Conservation (phyloP, 2,113 vertebrate species). For the Heterocephalus glaber region DNA sequence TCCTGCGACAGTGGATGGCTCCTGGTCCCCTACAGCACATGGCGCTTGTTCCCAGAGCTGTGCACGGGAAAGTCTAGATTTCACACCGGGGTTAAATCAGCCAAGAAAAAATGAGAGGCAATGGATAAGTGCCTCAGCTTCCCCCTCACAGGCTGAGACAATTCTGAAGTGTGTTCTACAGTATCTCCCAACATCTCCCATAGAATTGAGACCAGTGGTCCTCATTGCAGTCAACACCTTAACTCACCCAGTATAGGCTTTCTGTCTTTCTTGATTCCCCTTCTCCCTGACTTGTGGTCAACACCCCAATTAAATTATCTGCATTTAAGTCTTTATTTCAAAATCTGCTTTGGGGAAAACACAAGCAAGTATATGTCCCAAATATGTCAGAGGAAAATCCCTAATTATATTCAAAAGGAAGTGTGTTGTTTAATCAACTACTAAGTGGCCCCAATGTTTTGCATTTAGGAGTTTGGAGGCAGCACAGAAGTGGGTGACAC, state of each 20-base stretch:
- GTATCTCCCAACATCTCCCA: background rate
- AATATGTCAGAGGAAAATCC: background rate
- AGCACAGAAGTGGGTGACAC: background rate
- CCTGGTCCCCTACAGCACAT: background rate
- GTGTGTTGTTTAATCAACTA: background rate
- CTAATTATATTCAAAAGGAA: slow-evolving; percentile 8
- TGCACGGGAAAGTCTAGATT: background rate
- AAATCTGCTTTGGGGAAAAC: background rate
- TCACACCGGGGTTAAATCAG: background rate
- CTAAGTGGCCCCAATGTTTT: background rate
- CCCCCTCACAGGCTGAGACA: background rate
- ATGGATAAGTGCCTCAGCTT: background rate
- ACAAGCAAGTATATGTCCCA: background rate
- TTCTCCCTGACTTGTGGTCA: background rate
- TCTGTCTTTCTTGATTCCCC: background rate
- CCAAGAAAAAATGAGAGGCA: background rate
- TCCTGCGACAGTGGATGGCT: background rate
- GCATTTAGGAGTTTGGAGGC: background rate
- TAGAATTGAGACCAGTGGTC: background rate
- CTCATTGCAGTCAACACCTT: background rate
- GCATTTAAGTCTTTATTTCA: background rate
- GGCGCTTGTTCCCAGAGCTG: background rate
- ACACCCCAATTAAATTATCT: background rate
- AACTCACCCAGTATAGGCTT: background rate
- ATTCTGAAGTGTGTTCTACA: background rate